These are phyloP conservation scores for Steinernema hermaphroditum DNA, from an alignment of 2,888 invertebrate genomes.

Conservation along the genomic window DNA sequence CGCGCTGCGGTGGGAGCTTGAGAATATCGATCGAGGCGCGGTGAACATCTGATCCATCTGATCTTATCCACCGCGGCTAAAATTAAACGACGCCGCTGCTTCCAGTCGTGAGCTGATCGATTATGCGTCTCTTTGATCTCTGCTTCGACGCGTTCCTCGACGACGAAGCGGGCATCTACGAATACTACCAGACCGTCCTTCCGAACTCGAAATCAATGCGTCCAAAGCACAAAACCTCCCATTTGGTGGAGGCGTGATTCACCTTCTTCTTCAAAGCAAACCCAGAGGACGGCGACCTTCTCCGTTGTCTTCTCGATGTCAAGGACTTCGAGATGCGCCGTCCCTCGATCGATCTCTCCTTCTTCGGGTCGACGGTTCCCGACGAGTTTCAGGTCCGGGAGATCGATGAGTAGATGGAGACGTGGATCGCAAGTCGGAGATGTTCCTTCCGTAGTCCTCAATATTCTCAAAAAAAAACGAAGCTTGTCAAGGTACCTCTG, in stretches of 20 bases:
- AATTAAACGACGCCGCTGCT: too few relatives aligned
- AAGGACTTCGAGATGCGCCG: neutral
- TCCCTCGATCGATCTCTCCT: neutral
- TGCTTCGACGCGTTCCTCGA: neutral
- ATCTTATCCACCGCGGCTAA: too few relatives aligned
- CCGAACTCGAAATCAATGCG: neutral
- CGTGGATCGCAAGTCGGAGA: neutral
- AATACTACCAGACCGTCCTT: neutral
- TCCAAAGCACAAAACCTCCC: neutral
- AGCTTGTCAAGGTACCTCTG: too few relatives aligned
- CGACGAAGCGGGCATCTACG: neutral
- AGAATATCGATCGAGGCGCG: constrained; percentile 13
- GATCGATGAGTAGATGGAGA: neutral
- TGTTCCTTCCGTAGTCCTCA: too few relatives aligned
- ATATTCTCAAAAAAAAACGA: too few relatives aligned
- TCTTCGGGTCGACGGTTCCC: neutral
- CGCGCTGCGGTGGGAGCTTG: neutral
- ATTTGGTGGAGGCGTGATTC: neutral
- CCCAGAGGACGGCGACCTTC: neutral
- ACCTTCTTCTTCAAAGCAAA: neutral
- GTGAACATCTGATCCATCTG: too few relatives aligned
- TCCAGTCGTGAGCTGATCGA: neutral
- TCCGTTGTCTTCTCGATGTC: neutral
- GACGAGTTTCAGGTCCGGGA: neutral
- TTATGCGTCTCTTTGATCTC: neutral